Evolutionary conservation across 2,888 invertebrate genomes (phyloP).

Genomic region (Caenorhabditis afra): DNA sequence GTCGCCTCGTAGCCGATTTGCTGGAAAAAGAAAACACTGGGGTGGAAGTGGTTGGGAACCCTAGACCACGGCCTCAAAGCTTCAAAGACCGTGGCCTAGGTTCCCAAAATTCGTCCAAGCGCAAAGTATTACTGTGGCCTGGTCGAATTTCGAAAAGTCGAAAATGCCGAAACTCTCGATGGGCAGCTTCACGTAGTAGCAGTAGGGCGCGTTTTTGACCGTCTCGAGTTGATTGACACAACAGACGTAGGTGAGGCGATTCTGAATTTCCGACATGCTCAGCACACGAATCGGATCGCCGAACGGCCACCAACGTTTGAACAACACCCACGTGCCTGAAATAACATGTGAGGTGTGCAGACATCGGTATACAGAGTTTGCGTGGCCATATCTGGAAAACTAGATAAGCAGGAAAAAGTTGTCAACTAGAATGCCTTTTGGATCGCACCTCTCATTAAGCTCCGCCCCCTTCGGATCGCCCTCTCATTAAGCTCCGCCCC

Average conservation of each 20-base stretch:
- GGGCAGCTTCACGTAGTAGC: slow-evolving; percentile 97
- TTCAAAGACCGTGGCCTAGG: background rate
- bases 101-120: no score
- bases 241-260: slow-evolving; percentile 95
- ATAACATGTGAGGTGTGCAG: no score
- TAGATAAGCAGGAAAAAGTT: no score
- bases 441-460: no score
- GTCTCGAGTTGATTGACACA: slow-evolving; percentile 95
- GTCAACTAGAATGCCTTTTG: no score
- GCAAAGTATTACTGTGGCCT: slow-evolving; percentile 17
- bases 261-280: slow-evolving; percentile 92
- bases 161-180: slow-evolving; percentile 96
- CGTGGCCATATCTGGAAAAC: no score
- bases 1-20: slow-evolving; percentile 45
- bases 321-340: slow-evolving; percentile 87
- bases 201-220: slow-evolving; percentile 94
- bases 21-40: slow-evolving; percentile 9
- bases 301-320: slow-evolving; percentile 56
- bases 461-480: no score
- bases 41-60: background rate
- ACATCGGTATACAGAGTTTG: no score
- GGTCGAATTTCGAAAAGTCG: slow-evolving; percentile 85
- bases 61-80: background rate
- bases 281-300: slow-evolving; percentile 85
- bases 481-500: no score